Percentiles rank a stretch among this genome's conserved stretches.
Conservation (phyloP, 1,140 invertebrate species). For the Saxidomus purpurata region DNA sequence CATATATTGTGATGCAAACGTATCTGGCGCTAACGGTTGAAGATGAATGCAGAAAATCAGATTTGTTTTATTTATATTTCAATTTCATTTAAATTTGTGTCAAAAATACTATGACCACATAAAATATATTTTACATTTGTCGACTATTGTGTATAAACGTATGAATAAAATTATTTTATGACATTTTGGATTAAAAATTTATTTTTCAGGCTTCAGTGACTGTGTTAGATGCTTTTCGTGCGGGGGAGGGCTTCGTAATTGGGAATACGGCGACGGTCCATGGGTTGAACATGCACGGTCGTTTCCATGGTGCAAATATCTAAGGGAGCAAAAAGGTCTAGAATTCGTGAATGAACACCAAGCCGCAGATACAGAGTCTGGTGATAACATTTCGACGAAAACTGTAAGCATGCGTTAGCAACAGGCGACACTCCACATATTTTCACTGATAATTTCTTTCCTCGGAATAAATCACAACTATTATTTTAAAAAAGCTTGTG, state of each 20-base stretch:
- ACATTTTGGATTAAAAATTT: too few species aligned
- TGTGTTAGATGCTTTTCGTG: conserved; percentile 95
- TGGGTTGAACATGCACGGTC: conserved; percentile 90
- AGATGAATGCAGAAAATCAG: too few species aligned
- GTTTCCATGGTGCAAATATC: conserved; percentile 90
- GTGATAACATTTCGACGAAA: neutral
- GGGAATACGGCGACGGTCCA: conserved; percentile 92
- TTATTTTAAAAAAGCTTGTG: too few species aligned
- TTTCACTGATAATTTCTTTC: too few species aligned
- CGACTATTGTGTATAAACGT: too few species aligned
- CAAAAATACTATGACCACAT: neutral
- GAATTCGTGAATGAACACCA: conserved; percentile 88
- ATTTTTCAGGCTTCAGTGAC: conserved; percentile 89
- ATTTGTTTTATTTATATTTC: neutral
- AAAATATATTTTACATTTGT: too few species aligned
- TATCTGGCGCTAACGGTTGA: too few species aligned
- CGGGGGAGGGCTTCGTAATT: conserved; percentile 90
- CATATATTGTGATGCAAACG: too few species aligned
- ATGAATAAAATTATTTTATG: too few species aligned
- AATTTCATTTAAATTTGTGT: neutral
- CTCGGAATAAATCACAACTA: too few species aligned
- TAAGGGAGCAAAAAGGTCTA: conserved; percentile 91
- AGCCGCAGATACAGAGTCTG: neutral
- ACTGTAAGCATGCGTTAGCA: neutral
- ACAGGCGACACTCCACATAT: too few species aligned